Conservation (phyloP, 2,888 invertebrate genomes). For the Branchipolynoe longqiensis region DNA sequence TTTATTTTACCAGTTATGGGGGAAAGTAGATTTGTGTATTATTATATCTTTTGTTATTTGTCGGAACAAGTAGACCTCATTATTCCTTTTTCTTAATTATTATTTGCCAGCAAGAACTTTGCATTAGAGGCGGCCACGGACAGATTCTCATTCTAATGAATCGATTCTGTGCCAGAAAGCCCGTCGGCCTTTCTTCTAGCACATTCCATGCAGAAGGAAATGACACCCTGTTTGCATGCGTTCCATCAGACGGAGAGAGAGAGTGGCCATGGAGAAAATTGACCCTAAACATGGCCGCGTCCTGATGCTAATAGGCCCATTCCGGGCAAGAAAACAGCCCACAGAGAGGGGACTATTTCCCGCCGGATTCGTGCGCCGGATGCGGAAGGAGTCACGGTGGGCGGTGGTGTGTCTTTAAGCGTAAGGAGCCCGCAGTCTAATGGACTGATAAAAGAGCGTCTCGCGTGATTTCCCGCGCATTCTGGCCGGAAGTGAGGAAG, state of each 20-base stretch:
- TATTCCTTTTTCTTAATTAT: no score
- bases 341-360: constrained; percentile 43
- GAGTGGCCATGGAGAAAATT: constrained; percentile 45
- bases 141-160: no score
- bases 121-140: no score
- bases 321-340: constrained; percentile 40
- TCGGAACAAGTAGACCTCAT: no score
- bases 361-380: constrained; percentile 47
- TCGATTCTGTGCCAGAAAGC: no score
- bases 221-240: constrained; percentile 35
- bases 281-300: constrained; percentile 38
- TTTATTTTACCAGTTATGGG: no score
- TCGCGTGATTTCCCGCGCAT: constrained; percentile 36
- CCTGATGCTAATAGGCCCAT: constrained; percentile 36
- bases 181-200: not conserved
- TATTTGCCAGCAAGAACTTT: no score
- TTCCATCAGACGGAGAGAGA: constrained; percentile 17
- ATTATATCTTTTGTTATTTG: no score
- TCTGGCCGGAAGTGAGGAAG: constrained; percentile 35
- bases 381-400: constrained; percentile 22
- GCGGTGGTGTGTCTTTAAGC: constrained; percentile 40
- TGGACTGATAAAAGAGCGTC: constrained; percentile 51
- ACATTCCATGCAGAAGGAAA: not conserved
- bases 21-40: no score
- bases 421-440: constrained; percentile 42